Conservation (phyloP, 2,888 invertebrate genomes). For the Cetonia aurata region DNA sequence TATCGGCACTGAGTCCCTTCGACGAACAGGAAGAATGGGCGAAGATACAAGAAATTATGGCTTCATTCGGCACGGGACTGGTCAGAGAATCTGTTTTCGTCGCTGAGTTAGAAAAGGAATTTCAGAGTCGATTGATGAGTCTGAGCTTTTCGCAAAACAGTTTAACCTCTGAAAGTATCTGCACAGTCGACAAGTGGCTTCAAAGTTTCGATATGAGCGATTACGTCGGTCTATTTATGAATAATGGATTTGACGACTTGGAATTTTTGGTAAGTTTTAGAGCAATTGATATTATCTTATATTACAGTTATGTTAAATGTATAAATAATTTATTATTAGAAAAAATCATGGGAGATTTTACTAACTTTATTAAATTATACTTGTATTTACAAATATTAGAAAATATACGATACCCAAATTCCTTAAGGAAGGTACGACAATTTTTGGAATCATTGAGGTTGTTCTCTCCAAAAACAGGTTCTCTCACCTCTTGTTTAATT, state of each 20-base stretch:
- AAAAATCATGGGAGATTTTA: too few relatives aligned
- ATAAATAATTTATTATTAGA: too few relatives aligned
- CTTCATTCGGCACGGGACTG: conserved; percentile 89
- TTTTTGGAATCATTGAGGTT: too few relatives aligned
- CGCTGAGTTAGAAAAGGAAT: conserved; percentile 83
- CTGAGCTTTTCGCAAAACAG: conserved; percentile 72
- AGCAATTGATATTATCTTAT: too few relatives aligned
- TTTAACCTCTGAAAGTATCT: conserved; percentile 67
- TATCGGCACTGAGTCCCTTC: conserved; percentile 85
- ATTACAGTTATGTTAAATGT: too few relatives aligned
- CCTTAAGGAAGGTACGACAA: too few relatives aligned
- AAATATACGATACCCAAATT: too few relatives aligned
- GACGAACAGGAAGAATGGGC: conserved; percentile 97
- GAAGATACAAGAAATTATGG: conserved; percentile 96
- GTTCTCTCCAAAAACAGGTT: too few relatives aligned
- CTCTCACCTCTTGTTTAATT: too few relatives aligned
- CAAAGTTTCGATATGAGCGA: conserved; percentile 82
- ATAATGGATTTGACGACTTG: conserved; percentile 92
- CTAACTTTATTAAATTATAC: too few relatives aligned
- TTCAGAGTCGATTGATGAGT: conserved; percentile 78
- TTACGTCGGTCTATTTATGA: conserved; percentile 85
- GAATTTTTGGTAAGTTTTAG: conserved; percentile 83
- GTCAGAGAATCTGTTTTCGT: conserved; percentile 84
- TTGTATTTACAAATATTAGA: too few relatives aligned
- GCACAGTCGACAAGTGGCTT: conserved; percentile 84